These are phyloP conservation scores for Ploceus nigricollis DNA, from an alignment of 2,113 vertebrate species.

Conservation along the genomic window DNA sequence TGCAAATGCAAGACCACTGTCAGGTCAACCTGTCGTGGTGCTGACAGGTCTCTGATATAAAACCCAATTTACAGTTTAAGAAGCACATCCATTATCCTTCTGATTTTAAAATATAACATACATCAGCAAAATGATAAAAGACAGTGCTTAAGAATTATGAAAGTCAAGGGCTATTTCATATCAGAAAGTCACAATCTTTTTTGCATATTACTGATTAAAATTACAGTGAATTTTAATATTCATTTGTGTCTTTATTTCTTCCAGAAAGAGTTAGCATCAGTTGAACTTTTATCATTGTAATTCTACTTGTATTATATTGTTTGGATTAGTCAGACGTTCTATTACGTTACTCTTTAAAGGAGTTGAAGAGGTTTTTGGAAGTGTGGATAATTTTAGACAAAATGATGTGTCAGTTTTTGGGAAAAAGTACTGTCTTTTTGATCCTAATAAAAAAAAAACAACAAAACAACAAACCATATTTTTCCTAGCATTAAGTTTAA, in stretches of 20 bases:
- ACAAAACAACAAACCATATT: not conserved
- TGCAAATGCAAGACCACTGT: conserved; percentile 64
- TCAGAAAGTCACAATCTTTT: conserved; percentile 72
- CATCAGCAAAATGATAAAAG: conserved; percentile 81
- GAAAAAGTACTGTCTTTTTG: not conserved
- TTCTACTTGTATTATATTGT: not conserved
- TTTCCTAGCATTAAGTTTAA: not conserved
- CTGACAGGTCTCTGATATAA: conserved; percentile 79
- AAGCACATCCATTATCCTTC: conserved; percentile 84
- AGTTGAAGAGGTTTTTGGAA: not conserved
- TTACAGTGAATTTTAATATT: conserved; percentile 51
- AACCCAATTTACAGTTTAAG: conserved; percentile 82
- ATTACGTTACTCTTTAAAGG: not conserved
- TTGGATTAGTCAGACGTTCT: not conserved
- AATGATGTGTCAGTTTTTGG: not conserved
- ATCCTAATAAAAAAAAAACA: not conserved
- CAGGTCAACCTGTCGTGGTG: conserved; percentile 62
- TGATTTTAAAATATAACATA: conserved; percentile 77
- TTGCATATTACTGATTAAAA: conserved; percentile 71
- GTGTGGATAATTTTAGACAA: not conserved
- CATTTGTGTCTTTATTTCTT: conserved; percentile 5
- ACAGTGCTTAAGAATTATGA: conserved; percentile 79
- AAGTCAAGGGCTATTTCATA: conserved; percentile 79
- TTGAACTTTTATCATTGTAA: not conserved
- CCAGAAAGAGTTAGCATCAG: not conserved